Evolutionary conservation across 2,888 invertebrate genomes (phyloP), one percentile per base, ranked within the genome.

Genomic region (Crossocerus cetratus): DNA sequence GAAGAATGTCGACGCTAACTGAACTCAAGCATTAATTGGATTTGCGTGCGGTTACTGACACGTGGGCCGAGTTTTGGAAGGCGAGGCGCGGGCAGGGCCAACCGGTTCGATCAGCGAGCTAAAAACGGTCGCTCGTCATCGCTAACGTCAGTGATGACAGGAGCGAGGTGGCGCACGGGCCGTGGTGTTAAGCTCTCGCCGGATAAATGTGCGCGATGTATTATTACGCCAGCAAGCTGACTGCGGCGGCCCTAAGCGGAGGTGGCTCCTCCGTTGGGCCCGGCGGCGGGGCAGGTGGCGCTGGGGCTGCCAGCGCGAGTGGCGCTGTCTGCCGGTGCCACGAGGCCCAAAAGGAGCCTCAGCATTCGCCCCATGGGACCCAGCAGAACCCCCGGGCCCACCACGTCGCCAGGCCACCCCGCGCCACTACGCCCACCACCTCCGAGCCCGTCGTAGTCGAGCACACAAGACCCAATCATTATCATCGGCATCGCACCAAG

Each of bases 211-310:
- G 90, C 88, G 94, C 94, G 91, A 94, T 94, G 93, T 94, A 94
- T 92, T 94, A 93, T 90, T 94, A 93, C 92, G 94, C 94, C 87
- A 94, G 93, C 91, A 93, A 93, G 91, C 90, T 93, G 88, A 93
- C 93, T 90, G 93, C 93, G 88, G 93, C 90, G 86, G 90, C 93
- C 83, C 92, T 93, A 91, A 93, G 93, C 92, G 92, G 93, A 82
- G 92, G 92, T 76, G 32, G 32, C 32, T 32, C 32, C 32, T 32
- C 32, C 32, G 32, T 32, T 32, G 92, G 92, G 84, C 90, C 91
- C 91, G 87, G 91, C 90, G 86, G 91, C 90, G 64, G 91, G 90
- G 44, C 91, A 89, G 67, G 91, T 88, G 63, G 88, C 86, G 54
- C 91, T 88, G 83, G 89, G 21, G 90, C 88, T 42, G 89, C 88